Evolutionary conservation across 2,113 vertebrate genomes (phyloP).

Genomic region (Zootoca vivipara): DNA sequence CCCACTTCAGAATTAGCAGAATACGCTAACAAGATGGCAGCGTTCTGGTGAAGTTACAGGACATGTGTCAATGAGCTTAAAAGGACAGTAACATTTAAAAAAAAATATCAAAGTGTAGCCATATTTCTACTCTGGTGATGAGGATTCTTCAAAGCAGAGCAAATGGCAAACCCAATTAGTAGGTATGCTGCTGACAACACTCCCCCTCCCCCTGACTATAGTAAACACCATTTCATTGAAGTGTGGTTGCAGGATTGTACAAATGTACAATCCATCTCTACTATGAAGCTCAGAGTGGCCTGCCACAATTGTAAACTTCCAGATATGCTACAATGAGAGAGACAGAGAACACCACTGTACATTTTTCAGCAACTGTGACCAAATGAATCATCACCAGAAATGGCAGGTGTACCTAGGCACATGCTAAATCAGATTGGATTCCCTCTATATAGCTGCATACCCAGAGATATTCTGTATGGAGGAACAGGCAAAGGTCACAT

Average conservation of each 20-base stretch:
- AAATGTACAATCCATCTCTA: neutral
- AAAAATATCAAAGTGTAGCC: neutral
- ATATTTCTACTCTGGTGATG: constrained; percentile 12
- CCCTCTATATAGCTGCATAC: neutral
- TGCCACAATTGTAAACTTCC: neutral
- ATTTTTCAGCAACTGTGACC: neutral
- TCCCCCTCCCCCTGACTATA: neutral
- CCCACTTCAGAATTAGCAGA: constrained; percentile 1
- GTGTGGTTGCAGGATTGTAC: neutral
- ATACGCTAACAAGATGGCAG: neutral
- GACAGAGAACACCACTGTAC: neutral
- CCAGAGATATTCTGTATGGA: neutral
- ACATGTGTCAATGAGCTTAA: constrained; percentile 3
- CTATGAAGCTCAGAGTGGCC: neutral
- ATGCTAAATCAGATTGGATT: neutral
- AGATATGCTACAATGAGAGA: neutral
- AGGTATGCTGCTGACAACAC: neutral
- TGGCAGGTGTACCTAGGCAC: neutral
- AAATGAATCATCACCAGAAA: neutral
- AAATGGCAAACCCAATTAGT: constrained; percentile 54
- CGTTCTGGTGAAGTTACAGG: neutral
- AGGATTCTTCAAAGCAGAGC: constrained; percentile 41
- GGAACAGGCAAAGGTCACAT: neutral
- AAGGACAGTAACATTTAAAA: neutral
- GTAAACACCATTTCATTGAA: constrained; percentile 15